Conservation (phyloP, 2,888 invertebrate species). For the Buathra laborator region DNA sequence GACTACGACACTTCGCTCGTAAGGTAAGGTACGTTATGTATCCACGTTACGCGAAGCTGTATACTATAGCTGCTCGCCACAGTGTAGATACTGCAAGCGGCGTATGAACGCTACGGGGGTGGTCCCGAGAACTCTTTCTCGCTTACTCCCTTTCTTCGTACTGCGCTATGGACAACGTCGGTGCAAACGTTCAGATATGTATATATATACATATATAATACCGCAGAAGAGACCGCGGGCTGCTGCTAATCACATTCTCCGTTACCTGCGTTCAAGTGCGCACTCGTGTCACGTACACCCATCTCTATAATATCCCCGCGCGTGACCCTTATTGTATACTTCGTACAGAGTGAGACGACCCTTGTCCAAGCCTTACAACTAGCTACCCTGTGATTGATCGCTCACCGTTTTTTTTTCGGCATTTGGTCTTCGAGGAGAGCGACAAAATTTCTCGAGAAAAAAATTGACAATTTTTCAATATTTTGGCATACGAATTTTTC, state of each 20-base stretch:
- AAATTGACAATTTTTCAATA: not conserved
- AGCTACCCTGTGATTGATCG: slow-evolving; percentile 24
- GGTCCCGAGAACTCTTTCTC: slow-evolving; percentile 71
- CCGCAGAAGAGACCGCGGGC: slow-evolving; percentile 44
- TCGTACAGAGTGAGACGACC: slow-evolving; percentile 10
- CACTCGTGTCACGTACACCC: slow-evolving; percentile 61
- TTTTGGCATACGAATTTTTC: not conserved
- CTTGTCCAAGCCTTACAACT: slow-evolving; percentile 8
- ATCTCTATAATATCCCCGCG: slow-evolving; percentile 16
- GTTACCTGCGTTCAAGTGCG: slow-evolving; percentile 70
- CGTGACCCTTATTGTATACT: slow-evolving; percentile 54
- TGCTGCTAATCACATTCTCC: slow-evolving; percentile 76
- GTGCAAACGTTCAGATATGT: slow-evolving; percentile 28
- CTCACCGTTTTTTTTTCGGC: slow-evolving; percentile 4
- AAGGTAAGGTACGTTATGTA: slow-evolving; percentile 78
- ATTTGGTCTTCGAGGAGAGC: not conserved
- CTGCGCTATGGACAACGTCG: slow-evolving; percentile 39
- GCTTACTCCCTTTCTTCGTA: slow-evolving; percentile 55
- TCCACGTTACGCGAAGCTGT: slow-evolving; percentile 66
- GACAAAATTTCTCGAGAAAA: not conserved
- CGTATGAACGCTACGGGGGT: slow-evolving; percentile 75
- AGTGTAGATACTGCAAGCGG: slow-evolving; percentile 58
- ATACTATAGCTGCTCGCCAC: slow-evolving; percentile 30
- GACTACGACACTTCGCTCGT: slow-evolving; percentile 75
- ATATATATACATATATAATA: slow-evolving; percentile 8